A percentile compares a stretch with the other conserved stretches of the same genome.
phyloP scores from a whole-genome alignment of 2,888 invertebrate species.

The Epiblema foenella region DNA sequence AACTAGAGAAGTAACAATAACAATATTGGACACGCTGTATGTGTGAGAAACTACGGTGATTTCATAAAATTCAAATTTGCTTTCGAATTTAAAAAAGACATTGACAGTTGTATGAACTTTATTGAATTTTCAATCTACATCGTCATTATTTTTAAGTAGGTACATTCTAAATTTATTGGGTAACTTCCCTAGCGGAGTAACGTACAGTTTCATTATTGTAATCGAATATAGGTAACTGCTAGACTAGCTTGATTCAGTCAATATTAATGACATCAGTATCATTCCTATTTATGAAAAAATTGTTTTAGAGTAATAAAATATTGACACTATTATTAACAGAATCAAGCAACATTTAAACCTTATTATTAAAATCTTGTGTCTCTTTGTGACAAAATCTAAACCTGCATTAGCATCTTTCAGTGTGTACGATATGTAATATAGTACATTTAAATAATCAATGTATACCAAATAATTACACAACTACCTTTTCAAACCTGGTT shows the following conservation, averaged over 20 bases:
- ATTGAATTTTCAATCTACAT: conserved; percentile 68
- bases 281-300: conserved; percentile 4
- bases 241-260: conserved; percentile 22
- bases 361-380: conserved; percentile 50
- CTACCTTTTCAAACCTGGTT: conserved; percentile 14
- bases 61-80: conserved; percentile 79
- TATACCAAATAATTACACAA: conserved; percentile 3
- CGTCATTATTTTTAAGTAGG: conserved; percentile 64
- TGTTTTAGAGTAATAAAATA: conserved; percentile 8
- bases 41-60: conserved; percentile 82
- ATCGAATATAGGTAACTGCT: conserved; percentile 45
- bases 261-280: conserved; percentile 13
- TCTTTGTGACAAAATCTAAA: conserved; percentile 50
- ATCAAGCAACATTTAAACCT: conserved; percentile 23
- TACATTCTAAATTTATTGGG: conserved; percentile 83
- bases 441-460: conserved; percentile 18
- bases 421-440: conserved; percentile 65
- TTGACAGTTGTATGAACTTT: conserved; percentile 60
- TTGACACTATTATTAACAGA: conserved; percentile 10
- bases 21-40: conserved; percentile 55
- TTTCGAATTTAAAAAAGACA: conserved; percentile 75
- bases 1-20: conserved; percentile 69
- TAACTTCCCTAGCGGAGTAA: conserved; percentile 72
- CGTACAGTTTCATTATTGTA: conserved; percentile 50
- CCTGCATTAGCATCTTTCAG: conserved; percentile 47